Conservation (phyloP, 2,888 invertebrate genomes). For the Lasioglossum oenotherae region DNA sequence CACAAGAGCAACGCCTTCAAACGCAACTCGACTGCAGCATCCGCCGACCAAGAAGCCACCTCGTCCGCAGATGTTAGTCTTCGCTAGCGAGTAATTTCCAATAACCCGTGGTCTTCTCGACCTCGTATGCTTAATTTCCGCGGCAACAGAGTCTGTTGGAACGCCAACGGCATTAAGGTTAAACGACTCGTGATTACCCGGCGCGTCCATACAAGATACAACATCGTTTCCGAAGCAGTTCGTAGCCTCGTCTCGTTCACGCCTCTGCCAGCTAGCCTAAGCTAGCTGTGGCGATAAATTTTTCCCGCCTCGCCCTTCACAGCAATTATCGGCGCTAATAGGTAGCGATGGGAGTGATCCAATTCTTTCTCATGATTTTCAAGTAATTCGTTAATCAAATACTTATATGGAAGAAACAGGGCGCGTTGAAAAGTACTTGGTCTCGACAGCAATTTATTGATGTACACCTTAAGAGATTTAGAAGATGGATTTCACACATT, state of each 20-base stretch:
- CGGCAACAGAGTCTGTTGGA: neutral
- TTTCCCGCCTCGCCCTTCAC: slow-evolving; percentile 36
- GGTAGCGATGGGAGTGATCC: slow-evolving; percentile 39
- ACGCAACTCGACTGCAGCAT: neutral
- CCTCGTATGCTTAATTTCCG: slow-evolving; percentile 19
- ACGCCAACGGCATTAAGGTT: slow-evolving; percentile 34
- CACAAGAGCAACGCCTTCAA: neutral
- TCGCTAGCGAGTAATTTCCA: slow-evolving; percentile 2
- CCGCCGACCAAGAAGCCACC: neutral
- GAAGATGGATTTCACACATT: no score
- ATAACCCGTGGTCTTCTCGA: slow-evolving; percentile 18
- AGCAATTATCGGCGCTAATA: slow-evolving; percentile 68
- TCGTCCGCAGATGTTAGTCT: neutral
- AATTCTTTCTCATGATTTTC: neutral
- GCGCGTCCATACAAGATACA: slow-evolving; percentile 15
- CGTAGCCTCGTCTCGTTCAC: slow-evolving; percentile 34
- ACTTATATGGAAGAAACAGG: neutral
- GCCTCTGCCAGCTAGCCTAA: slow-evolving; percentile 21
- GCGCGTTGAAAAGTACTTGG: no score
- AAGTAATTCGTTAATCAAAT: neutral
- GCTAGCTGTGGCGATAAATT: slow-evolving; percentile 45
- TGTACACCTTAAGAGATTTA: no score
- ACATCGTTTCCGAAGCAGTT: slow-evolving; percentile 10
- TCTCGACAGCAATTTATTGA: no score
- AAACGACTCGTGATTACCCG: slow-evolving; percentile 50